A percentile compares a stretch with the other conserved stretches of the same genome.
Conservation (phyloP, 2,797 vertebrate genomes). For the Bucorvus abyssinicus region DNA sequence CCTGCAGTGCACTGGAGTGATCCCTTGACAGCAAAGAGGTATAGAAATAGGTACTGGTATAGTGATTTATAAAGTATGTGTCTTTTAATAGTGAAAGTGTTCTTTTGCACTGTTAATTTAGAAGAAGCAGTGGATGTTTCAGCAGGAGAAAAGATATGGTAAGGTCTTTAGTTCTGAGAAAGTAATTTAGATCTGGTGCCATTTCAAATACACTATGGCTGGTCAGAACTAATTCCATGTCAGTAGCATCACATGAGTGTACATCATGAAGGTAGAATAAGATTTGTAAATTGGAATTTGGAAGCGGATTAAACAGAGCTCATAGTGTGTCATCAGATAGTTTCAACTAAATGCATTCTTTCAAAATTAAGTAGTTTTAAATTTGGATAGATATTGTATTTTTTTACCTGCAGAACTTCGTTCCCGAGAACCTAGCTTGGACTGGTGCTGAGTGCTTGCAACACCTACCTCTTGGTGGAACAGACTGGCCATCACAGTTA, state of each 20-base stretch:
- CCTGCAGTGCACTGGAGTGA: background rate
- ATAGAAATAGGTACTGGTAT: background rate
- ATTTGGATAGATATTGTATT: background rate
- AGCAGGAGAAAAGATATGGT: background rate
- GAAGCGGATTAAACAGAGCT: background rate
- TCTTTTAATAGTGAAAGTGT: background rate
- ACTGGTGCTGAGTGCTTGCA: background rate
- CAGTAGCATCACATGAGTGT: background rate
- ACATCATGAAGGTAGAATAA: background rate
- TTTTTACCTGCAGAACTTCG: background rate
- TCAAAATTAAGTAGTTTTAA: background rate
- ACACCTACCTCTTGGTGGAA: background rate
- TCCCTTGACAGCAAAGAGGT: background rate
- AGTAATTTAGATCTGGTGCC: background rate
- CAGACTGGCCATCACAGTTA: background rate
- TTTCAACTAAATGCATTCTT: background rate
- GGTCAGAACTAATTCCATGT: background rate
- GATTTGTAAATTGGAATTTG: background rate
- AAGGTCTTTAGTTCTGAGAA: background rate
- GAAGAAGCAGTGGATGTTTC: background rate
- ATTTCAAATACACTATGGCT: background rate
- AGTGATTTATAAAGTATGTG: background rate
- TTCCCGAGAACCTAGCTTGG: background rate
- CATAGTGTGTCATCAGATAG: background rate
- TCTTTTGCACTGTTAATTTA: background rate